Base-by-base conservation (phyloP, 2,888 invertebrate species). In the Malthinus seriepunctatus region DNA sequence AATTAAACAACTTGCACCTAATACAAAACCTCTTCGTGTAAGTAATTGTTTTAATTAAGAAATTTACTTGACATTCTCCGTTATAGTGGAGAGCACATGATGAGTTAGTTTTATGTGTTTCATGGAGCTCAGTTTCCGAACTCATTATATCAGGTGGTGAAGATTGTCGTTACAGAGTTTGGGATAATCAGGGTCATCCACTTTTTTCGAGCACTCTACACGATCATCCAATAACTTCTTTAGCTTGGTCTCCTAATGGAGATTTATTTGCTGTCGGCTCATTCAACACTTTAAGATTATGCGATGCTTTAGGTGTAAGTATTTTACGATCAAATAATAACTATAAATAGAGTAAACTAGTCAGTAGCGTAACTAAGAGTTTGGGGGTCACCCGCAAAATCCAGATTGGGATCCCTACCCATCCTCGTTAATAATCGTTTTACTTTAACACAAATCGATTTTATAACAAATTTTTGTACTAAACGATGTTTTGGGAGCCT, bases 71-170 rank as follows among this genome's bases (percentile, higher is more conserved):
- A 23, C 2, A 23, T 5, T 23, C 5, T 23, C 2, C 23, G n/a
- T 81, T 82, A 44, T 76, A 95, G 91, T 97, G 97, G 97, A 91
- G 91, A 75, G 99, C 95, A 3, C 99, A 99, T 72, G 97, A 98
- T 68, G 95, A 93, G 1, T 80, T 97, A 1, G 90, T 99, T 57
- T 81, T 98, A 56, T 91, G 94, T 66, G 84, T 95, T 0, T 91
- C 95, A 67, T 99, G 99, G 99, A 98, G 97, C 77, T 88, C 92
- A 0, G 90, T 91, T 65, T 93, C 95, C 67, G 91, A 93, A 65
- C 82, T 97, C 6, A 88, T 99, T 23, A 88, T 95, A 9, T 97
- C 98, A 3, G 98, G 98, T 0, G 95, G 95, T 48, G 97, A 99
- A 81, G 99, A 99, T 78, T 95, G 95, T 64, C 79, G 81, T 46